Evolutionary conservation across 2,888 invertebrate genomes (phyloP).

Genomic region (Eurytoma adleriae): DNA sequence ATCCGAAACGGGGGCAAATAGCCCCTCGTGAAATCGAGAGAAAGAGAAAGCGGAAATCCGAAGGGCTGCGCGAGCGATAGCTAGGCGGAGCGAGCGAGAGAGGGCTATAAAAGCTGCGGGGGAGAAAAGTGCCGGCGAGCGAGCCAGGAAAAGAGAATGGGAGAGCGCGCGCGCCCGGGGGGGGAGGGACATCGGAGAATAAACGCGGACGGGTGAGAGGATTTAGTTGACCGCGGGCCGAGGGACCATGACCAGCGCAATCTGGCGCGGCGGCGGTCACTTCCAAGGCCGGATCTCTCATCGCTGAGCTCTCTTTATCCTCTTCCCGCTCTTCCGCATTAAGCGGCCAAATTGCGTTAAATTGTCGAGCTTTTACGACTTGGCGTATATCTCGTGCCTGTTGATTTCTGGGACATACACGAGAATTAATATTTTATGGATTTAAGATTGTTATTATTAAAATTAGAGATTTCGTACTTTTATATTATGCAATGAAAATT

Average conservation of each 20-base stretch:
- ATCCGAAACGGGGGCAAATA: constrained; percentile 8
- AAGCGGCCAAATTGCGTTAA: background rate
- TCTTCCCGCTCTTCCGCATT: background rate
- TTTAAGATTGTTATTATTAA: no score
- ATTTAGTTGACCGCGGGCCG: background rate
- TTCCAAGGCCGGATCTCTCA: constrained; percentile 59
- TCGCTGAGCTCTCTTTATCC: background rate
- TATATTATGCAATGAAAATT: no score
- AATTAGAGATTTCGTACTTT: no score
- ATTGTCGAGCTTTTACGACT: background rate
- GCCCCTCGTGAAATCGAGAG: background rate
- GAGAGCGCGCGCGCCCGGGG: constrained; percentile 2
- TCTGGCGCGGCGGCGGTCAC: constrained; percentile 71
- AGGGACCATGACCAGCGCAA: constrained; percentile 73
- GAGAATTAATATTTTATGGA: background rate
- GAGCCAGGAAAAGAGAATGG: constrained; percentile 10
- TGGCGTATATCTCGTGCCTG: background rate
- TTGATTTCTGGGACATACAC: constrained; percentile 12
- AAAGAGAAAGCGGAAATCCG: constrained; percentile 4
- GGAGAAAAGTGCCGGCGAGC: constrained; percentile 2
- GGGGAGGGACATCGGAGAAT: constrained; percentile 48
- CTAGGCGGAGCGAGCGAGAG: background rate
- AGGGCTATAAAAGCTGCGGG: constrained; percentile 13
- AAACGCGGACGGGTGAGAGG: constrained; percentile 32
- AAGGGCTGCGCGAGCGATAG: background rate